These are phyloP conservation scores for Conistra vaccinii DNA, from an alignment of 2,888 invertebrate species.

Conservation along the genomic window DNA sequence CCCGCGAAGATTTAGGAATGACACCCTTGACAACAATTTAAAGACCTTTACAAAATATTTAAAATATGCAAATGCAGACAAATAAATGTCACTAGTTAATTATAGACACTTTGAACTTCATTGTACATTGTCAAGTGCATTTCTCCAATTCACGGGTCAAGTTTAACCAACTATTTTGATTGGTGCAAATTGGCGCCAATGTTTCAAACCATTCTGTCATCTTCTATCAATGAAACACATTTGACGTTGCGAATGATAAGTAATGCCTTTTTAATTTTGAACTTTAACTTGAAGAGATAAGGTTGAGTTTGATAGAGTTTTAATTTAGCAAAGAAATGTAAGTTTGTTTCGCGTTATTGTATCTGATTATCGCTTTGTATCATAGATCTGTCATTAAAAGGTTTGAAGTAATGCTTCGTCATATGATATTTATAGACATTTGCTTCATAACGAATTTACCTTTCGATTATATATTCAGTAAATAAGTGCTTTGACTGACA, in stretches of 20 bases:
- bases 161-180: slow-evolving; percentile 78
- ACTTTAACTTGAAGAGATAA: slow-evolving; percentile 33
- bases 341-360: slow-evolving; percentile 51
- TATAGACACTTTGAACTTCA: slow-evolving; percentile 53
- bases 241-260: slow-evolving; percentile 23
- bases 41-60: slow-evolving; percentile 4
- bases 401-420: slow-evolving; percentile 45
- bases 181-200: slow-evolving; percentile 80
- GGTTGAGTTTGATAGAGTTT: slow-evolving; percentile 35
- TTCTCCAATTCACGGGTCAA: slow-evolving; percentile 76
- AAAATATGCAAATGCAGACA: slow-evolving; percentile 23
- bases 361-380: slow-evolving; percentile 57
- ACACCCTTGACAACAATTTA: slow-evolving; percentile 22
- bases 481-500: slow-evolving; percentile 50
- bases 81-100: slow-evolving; percentile 22
- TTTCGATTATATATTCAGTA: slow-evolving; percentile 40
- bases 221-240: slow-evolving; percentile 64
- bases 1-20: slow-evolving; percentile 26
- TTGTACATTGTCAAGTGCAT: slow-evolving; percentile 65
- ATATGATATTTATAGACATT: slow-evolving; percentile 50
- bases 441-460: slow-evolving; percentile 38
- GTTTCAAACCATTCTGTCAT: slow-evolving; percentile 65
- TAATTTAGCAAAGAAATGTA: slow-evolving; percentile 8
- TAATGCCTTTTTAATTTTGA: slow-evolving; percentile 19
- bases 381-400: slow-evolving; percentile 58